Evolutionary conservation across 2,113 vertebrate species (phyloP), one percentile per base, ranked within the genome.

Genomic region (Sylvilagus bachmani): DNA sequence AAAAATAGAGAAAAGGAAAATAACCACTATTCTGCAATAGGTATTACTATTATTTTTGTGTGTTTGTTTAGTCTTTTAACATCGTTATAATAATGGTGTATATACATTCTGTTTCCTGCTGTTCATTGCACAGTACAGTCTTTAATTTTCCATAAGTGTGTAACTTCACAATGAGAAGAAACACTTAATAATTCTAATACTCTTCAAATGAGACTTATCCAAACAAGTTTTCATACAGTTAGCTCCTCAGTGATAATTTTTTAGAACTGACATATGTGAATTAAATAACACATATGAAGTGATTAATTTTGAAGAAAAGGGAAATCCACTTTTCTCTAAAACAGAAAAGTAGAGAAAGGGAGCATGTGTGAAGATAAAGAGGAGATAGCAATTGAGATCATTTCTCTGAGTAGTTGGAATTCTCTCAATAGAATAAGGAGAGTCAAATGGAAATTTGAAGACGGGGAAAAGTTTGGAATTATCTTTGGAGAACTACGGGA

Each of bases 1-100:
- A 55, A 79, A 94, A 79, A 58, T 24, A 89, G 44, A 95, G 55
- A 71, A 86, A n/a, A 79, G 33, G 71, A 71, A 64, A 84, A 73
- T 79, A 67, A 38, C 16, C 33, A 53, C 31, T 84, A 64, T 5
- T 91, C 83, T 74, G 49, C 66, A 2, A 14, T 12, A 80, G 66
- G 27, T 29, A 49, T 31, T 73, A 64, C 62, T 58, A 38, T 71
- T 55, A 25, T 84, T 88, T 87, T 11, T 13, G 13, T 51, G 6
- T 70, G 12, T 69, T 67, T 69, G 31, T 21, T 75, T n/a, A n/a
- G n/a, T n/a, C n/a, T n/a, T 29, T n/a, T 81, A 67, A 82, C 31
- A 67, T 66, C 0, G 6, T 88, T 67, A 21, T 55, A 66, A 73
- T 67, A 29, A 53, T 67, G 10, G 16, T 44, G 4, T 58, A 51